These are phyloP conservation scores for Syrmaticus mikado DNA, from an alignment of 2,113 vertebrate species.

Conservation along the genomic window DNA sequence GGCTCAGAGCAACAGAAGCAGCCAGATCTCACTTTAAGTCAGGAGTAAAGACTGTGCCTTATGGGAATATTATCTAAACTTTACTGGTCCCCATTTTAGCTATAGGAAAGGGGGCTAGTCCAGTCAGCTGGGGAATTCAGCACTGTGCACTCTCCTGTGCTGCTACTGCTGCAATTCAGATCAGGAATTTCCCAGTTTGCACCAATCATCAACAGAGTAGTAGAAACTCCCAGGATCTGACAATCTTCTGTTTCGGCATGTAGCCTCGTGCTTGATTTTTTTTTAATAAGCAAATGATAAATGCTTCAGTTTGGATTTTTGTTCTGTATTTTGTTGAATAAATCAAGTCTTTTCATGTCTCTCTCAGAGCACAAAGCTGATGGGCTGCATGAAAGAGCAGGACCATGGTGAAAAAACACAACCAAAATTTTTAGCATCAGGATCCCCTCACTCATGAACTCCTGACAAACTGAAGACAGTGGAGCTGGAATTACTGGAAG, in stretches of 20 bases:
- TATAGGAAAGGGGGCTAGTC: background rate
- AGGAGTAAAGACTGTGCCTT: background rate
- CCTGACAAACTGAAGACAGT: background rate
- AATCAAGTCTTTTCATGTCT: background rate
- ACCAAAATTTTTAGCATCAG: background rate
- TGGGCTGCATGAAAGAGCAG: background rate
- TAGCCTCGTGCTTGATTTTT: background rate
- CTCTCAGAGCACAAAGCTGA: background rate
- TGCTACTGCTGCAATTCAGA: background rate
- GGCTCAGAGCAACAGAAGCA: background rate
- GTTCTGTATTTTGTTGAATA: background rate
- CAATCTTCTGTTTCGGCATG: background rate
- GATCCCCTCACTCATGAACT: background rate
- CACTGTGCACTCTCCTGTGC: fast-evolving
- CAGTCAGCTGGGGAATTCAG: background rate
- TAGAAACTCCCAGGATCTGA: background rate
- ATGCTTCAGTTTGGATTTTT: fast-evolving
- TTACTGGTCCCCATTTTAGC: background rate
- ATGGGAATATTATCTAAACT: background rate
- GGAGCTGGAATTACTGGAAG: background rate
- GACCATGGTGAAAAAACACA: background rate
- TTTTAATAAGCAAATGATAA: background rate
- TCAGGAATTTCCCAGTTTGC: background rate
- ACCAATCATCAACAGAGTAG: background rate
- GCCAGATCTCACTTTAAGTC: background rate